phyloP scores from a whole-genome alignment of 2,113 vertebrate species.

The Calidris pugnax region DNA sequence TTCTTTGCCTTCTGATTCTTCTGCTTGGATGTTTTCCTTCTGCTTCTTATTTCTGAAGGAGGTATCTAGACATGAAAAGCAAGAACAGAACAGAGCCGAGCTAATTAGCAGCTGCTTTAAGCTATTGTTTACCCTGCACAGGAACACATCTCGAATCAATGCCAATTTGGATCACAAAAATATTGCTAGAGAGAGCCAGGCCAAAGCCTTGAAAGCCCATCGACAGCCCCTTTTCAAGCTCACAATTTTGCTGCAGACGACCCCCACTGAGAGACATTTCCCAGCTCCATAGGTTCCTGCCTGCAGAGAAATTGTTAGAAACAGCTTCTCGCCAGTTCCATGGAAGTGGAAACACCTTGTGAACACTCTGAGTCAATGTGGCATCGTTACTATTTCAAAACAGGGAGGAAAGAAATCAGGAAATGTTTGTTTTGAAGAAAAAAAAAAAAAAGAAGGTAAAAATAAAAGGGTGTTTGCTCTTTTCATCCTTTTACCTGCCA shows the following conservation, averaged over 20 bases:
- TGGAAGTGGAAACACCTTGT: not conserved
- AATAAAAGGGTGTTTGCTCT: not conserved
- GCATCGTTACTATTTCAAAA: not conserved
- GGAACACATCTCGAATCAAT: not conserved
- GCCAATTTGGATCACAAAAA: not conserved
- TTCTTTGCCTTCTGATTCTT: constrained; percentile 12
- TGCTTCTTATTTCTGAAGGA: not conserved
- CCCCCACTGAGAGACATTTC: not conserved
- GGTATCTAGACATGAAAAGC: not conserved
- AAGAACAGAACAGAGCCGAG: not conserved
- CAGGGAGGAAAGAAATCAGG: not conserved
- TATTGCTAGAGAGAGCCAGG: not conserved
- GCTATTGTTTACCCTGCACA: not conserved
- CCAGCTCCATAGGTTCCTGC: not conserved
- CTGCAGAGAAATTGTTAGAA: not conserved
- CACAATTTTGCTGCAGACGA: not conserved
- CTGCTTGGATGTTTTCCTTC: constrained; percentile 35
- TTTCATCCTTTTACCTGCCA: not conserved
- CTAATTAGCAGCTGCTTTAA: constrained; percentile 42
- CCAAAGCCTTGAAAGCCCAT: not conserved
- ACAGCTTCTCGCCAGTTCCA: not conserved
- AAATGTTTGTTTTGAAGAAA: not conserved
- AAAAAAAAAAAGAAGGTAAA: not conserved
- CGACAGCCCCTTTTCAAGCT: not conserved
- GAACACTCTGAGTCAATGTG: not conserved